Base-by-base conservation (phyloP, 1,140 invertebrate species). In the Drosophila biarmipes region DNA sequence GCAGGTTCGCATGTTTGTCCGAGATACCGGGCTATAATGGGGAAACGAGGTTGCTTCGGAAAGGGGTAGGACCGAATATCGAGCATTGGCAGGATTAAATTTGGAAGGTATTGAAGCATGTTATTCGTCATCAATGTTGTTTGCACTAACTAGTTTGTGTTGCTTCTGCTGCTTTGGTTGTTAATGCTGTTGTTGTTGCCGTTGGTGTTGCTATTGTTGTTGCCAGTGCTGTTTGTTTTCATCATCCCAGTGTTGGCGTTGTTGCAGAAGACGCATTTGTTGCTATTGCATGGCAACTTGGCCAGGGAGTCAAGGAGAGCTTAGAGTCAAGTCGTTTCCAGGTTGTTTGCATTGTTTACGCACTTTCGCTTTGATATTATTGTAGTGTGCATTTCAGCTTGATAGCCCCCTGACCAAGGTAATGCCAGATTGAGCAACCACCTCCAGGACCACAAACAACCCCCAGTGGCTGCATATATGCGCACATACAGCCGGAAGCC, bases 331-430 rank as follows among this genome's bases (percentile, higher is more conserved):
- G 69, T 69, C 74, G 74, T 63, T 71, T 68, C 55, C 80, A 73
- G 72, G 76, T 85, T 90, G 85, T 90, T 90, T 90, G 80, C 69
- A 80, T 90, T 90, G 85, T 85, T 85, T 85, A 90, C 85, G 85
- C 85, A 90, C 85, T 90, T 90, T 90, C 78, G 85, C 85, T 85
- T 89, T 89, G 86, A 85, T 90, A 90, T 85, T 90, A 90, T 84
- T 84, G 85, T 59, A 84, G 76, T 84, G 63, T 78, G 64, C 56
- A 68, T 77, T 84, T 77, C 72, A 68, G 61, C 59, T 66, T 75
- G 68, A 67, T 80, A 54, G 53, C 46, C 46, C 57, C 34, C 45
- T 52, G 59, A 42, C 58, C 69, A 64, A 10, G 46, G 72, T 56
- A 66, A 56, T 74, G 61, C 38, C 72, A 55, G 45, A 48, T 59